Evolutionary conservation across 1,140 invertebrate genomes (phyloP).

Genomic region (Temnothorax nylanderi): DNA sequence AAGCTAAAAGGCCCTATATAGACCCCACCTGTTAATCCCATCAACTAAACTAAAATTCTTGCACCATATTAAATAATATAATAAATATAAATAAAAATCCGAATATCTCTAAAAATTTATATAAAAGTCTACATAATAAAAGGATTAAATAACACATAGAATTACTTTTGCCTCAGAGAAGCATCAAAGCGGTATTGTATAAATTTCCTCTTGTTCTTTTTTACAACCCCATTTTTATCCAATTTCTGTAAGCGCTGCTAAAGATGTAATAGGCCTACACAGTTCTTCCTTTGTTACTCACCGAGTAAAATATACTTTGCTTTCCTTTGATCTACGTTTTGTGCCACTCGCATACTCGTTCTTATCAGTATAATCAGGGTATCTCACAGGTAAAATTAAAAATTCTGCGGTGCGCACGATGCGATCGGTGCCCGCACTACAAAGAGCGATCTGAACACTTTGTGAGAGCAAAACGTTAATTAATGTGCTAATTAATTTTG

Average conservation of each 20-base stretch:
- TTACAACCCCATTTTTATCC: background rate
- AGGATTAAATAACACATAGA: background rate
- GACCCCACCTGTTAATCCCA: too few species aligned
- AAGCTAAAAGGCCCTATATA: too few species aligned
- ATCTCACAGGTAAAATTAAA: constrained; percentile 42
- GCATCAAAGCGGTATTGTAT: background rate
- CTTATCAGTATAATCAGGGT: constrained; percentile 38
- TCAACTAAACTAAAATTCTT: background rate
- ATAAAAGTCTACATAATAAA: background rate
- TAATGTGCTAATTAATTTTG: constrained; percentile 62
- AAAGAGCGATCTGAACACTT: constrained; percentile 56
- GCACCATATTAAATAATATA: too few species aligned
- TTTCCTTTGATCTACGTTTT: constrained; percentile 21
- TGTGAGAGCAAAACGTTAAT: constrained; percentile 57
- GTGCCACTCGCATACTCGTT: constrained; percentile 9
- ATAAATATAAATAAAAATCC: background rate
- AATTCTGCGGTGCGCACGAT: constrained; percentile 44
- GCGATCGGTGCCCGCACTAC: constrained; percentile 23
- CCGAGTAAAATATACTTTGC: constrained; percentile 5
- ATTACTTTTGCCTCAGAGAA: background rate
- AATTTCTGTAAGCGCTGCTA: background rate
- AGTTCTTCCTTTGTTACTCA: background rate
- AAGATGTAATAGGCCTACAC: background rate
- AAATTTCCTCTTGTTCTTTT: background rate
- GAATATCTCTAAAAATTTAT: background rate